Conservation (phyloP, 2,888 invertebrate species). For the Gortyna flavago region DNA sequence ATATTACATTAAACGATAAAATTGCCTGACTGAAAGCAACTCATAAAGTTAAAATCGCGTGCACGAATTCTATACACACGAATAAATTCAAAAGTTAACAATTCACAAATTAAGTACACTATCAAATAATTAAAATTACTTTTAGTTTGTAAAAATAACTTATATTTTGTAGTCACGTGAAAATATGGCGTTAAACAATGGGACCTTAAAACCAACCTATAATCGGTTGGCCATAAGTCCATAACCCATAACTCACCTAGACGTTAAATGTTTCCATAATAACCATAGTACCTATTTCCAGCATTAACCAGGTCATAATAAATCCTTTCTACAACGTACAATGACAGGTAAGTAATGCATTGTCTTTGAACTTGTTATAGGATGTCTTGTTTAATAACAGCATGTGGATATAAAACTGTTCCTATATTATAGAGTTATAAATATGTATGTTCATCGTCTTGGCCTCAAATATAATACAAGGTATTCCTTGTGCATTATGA, state of each 20-base stretch:
- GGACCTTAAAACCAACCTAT: slow-evolving; percentile 64
- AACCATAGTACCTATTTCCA: slow-evolving; percentile 52
- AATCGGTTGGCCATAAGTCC: slow-evolving; percentile 58
- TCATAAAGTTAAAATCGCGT: slow-evolving; percentile 44
- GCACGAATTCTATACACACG: slow-evolving; percentile 40
- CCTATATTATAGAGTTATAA: slow-evolving; percentile 26
- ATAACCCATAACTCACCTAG: slow-evolving; percentile 56
- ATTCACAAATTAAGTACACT: slow-evolving; percentile 33
- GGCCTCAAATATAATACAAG: slow-evolving; percentile 30
- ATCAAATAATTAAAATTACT: slow-evolving; percentile 41
- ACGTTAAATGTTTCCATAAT: slow-evolving; percentile 65
- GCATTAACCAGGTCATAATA: slow-evolving; percentile 56
- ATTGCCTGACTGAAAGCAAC: slow-evolving; percentile 52
- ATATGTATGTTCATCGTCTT: slow-evolving; percentile 49
- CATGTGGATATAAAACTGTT: slow-evolving; percentile 51
- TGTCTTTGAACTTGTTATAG: slow-evolving; percentile 50
- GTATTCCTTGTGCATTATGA: slow-evolving; percentile 38
- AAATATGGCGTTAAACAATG: slow-evolving; percentile 56
- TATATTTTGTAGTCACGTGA: slow-evolving; percentile 56
- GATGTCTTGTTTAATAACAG: slow-evolving; percentile 52
- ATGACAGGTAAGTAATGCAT: slow-evolving; percentile 59
- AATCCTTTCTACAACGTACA: slow-evolving; percentile 40
- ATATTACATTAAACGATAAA: slow-evolving; percentile 17
- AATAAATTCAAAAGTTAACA: slow-evolving; percentile 31
- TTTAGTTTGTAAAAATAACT: slow-evolving; percentile 19